phyloP scores from a whole-genome alignment of 2,113 vertebrate genomes.

The Patagioenas fasciata region DNA sequence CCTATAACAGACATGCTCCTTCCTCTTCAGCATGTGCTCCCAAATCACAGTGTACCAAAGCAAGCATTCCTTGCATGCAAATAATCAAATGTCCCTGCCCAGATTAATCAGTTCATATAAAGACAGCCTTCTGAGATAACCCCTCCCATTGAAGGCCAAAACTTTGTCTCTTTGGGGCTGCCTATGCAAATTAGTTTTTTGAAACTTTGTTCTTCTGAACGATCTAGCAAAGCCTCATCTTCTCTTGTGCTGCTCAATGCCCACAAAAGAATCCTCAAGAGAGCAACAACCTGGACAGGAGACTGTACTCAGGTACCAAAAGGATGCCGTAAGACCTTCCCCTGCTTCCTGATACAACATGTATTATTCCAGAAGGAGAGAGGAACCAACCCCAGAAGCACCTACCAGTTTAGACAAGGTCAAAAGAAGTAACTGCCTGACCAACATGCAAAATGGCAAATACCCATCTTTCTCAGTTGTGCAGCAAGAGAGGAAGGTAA shows the following conservation, averaged over 20 bases:
- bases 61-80: not conserved
- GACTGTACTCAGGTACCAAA: not conserved
- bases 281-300: not conserved
- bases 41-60: not conserved
- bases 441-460: not conserved
- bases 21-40: not conserved
- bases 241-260: not conserved
- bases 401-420: not conserved
- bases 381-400: not conserved
- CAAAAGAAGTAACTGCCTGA: not conserved
- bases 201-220: not conserved
- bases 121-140: not conserved
- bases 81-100: not conserved
- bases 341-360: not conserved
- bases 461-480: not conserved
- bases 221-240: not conserved
- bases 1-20: not conserved
- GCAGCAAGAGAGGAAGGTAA: not conserved
- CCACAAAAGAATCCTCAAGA: fast-evolving
- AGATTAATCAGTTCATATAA: not conserved
- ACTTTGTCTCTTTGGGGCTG: not conserved
- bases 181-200: not conserved
- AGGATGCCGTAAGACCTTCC: not conserved
- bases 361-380: not conserved
- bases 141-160: not conserved